Evolutionary conservation across 2,113 vertebrate species (phyloP).

Genomic region (Octodon degus): DNA sequence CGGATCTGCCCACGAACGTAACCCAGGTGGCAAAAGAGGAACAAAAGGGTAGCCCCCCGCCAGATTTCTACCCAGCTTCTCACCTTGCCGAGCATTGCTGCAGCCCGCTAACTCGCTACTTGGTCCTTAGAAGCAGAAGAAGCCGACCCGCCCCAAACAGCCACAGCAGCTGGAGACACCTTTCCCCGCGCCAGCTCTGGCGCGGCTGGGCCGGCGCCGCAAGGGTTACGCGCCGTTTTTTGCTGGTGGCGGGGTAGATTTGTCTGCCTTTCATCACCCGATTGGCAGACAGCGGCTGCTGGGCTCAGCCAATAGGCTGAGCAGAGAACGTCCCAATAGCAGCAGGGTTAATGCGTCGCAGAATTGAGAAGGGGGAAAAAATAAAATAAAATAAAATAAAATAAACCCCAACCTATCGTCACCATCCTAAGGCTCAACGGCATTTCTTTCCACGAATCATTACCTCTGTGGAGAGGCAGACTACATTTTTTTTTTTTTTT

Average conservation of each 20-base stretch:
- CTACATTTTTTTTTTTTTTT: constrained; percentile 30
- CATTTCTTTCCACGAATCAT: constrained; percentile 30
- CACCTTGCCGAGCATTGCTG: constrained; percentile 81
- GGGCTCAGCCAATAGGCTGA: constrained; percentile 84
- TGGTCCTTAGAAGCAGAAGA: constrained; percentile 65
- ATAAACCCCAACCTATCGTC: constrained; percentile 52
- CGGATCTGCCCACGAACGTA: constrained; percentile 84
- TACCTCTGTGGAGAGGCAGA: constrained; percentile 48
- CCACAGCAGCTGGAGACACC: constrained; percentile 80
- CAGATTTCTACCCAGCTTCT: constrained; percentile 78
- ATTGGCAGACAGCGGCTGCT: constrained; percentile 87
- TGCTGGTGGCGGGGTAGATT: constrained; percentile 87
- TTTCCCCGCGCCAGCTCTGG: constrained; percentile 79
- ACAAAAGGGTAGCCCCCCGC: constrained; percentile 80
- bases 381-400: constrained; percentile 11
- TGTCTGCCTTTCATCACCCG: constrained; percentile 82
- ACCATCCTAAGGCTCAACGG: constrained; percentile 49
- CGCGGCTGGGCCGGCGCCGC: constrained; percentile 73
- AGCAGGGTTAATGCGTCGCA: constrained; percentile 80
- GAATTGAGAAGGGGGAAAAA: constrained; percentile 41
- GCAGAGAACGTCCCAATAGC: constrained; percentile 78
- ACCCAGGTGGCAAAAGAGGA: constrained; percentile 83
- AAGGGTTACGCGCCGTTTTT: constrained; percentile 83
- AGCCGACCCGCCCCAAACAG: constrained; percentile 77
- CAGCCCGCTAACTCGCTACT: constrained; percentile 64